Percentiles rank a stretch among this genome's conserved stretches.
Conservation (phyloP, 2,888 invertebrate species). For the Drosophila birchii region DNA sequence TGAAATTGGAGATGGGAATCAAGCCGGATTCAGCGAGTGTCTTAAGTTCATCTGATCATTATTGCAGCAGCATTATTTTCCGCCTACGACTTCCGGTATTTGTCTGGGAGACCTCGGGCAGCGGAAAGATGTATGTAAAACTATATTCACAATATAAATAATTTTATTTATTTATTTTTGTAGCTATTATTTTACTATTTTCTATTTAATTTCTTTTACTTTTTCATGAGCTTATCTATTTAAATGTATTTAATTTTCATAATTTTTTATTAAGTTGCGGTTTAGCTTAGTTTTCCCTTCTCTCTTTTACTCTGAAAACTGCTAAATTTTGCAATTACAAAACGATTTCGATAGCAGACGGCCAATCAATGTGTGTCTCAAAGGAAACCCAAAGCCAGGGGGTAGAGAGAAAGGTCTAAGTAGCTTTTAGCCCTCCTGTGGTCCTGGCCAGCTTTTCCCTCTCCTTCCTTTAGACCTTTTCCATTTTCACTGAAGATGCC, state of each 20-base stretch:
- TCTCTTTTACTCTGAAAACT: constrained; percentile 4
- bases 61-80: constrained; percentile 16
- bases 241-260: background rate
- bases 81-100: constrained; percentile 29
- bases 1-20: constrained; percentile 29
- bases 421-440: constrained; percentile 17
- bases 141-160: background rate
- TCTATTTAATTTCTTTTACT: background rate
- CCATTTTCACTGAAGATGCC: constrained; percentile 34
- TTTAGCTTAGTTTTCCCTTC: background rate
- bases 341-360: constrained; percentile 40
- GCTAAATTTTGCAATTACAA: constrained; percentile 45
- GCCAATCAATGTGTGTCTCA: constrained; percentile 36
- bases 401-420: constrained; percentile 17
- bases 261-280: background rate
- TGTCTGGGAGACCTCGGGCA: constrained; percentile 4
- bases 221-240: background rate
- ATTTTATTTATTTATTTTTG: background rate
- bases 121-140: background rate
- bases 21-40: constrained; percentile 18
- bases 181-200: background rate
- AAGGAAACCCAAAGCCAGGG: constrained; percentile 15
- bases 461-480: constrained; percentile 3
- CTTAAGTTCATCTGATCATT: constrained; percentile 30
- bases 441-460: background rate